Evolutionary conservation across 2,797 vertebrate genomes (phyloP), one percentile per base, ranked within the genome.

Genomic region (Schizopygopsis pylzovi): DNA sequence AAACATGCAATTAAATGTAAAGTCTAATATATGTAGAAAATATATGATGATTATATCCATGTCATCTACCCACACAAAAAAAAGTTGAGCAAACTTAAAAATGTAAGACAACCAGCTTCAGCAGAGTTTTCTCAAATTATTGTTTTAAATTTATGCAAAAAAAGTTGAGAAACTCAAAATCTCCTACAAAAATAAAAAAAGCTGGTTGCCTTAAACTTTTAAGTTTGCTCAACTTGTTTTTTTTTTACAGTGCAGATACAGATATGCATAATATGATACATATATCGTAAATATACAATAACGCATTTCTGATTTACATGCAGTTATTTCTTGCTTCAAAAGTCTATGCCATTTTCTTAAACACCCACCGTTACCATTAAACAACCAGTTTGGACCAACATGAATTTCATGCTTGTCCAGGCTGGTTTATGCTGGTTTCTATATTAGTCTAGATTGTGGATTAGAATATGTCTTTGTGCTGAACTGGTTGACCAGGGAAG

Each of bases 401-500:
- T n/a, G 33, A 77, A 13, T 39, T 39, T 22, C 49, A 39, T 76
- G 73, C 49, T 76, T 7, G 49, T 54, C 28, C 47, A 37, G 28
- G 73, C 73, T 54, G 28, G 68, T n/a, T 71, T 45, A 16, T 72
- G 41, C 41, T 45, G 11, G 28, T 20, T 37, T 52, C n/a, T 10
- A 37, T 76, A 9, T 54, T 76, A 76, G 73, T 54, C 28, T 77
- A 52, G 72, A 73, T 73, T 73, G 45, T 73, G 28, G 13, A 3
- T 18, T 37, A 22, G 28, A 65, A 33, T 65, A 15, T 65, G 61
- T 65, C 13, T 73, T 75, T 75, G 45, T 37, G 10, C 10, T 22
- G 28, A 54, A 37, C 72, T 75, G 47, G 25, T 75, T 75, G 47
- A 33, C 25, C 28, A 37, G 37, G 5, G 28, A 37, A 54, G 49